These are phyloP conservation scores for Philaenus spumarius DNA, from an alignment of 1,140 invertebrate species.

Conservation along the genomic window DNA sequence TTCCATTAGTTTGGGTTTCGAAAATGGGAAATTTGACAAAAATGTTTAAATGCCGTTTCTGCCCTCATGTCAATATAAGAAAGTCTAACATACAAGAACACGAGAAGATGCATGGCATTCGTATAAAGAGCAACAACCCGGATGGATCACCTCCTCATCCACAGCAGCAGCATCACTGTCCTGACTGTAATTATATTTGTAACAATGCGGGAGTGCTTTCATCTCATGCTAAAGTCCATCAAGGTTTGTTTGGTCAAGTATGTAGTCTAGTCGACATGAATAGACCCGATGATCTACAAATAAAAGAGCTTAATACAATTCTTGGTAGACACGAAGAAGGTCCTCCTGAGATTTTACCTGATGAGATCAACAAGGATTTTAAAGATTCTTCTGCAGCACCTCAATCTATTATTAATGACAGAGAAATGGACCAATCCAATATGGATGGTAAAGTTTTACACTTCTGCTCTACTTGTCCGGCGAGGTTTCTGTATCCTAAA, in stretches of 20 bases:
- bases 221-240: slow-evolving; percentile 71
- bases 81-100: slow-evolving; percentile 78
- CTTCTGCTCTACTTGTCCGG: slow-evolving; percentile 62
- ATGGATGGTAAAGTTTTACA: slow-evolving; percentile 37
- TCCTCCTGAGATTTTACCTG: slow-evolving; percentile 5
- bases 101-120: slow-evolving; percentile 71
- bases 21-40: slow-evolving; percentile 62
- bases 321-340: slow-evolving; percentile 10
- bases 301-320: slow-evolving; percentile 46
- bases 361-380: slow-evolving; percentile 13
- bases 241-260: slow-evolving; percentile 58
- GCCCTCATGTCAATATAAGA: slow-evolving; percentile 72
- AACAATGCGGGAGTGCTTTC: slow-evolving; percentile 65
- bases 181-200: slow-evolving; percentile 75
- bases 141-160: slow-evolving; percentile 37
- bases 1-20: slow-evolving; percentile 66
- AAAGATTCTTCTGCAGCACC: not conserved
- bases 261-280: slow-evolving; percentile 60
- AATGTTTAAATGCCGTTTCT: slow-evolving; percentile 79
- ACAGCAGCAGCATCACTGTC: slow-evolving; percentile 45
- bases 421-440: slow-evolving; percentile 1
- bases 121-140: slow-evolving; percentile 28
- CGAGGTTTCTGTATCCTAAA: slow-evolving; percentile 56
- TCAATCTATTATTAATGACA: not conserved
- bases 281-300: slow-evolving; percentile 57